Base-by-base conservation (phyloP, 2,113 vertebrate species). In the Gadus macrocephalus region DNA sequence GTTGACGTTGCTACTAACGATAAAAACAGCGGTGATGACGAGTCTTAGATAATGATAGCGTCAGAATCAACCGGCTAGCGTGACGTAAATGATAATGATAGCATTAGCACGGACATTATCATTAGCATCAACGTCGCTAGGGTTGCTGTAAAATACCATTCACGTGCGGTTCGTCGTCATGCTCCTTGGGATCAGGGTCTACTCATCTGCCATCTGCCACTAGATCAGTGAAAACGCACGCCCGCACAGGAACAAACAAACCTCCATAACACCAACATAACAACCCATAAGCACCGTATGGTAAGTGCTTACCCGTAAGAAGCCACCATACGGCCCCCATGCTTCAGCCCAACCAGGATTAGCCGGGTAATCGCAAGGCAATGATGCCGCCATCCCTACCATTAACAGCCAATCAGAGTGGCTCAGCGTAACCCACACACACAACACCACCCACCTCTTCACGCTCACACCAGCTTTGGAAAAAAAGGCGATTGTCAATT, bases 331-430 rank as follows among this genome's bases (percentile, higher is more conserved):
- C 73, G 70, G 75, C 53, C 67, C 53, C 60, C 42, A 49, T 49
- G 42, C 25, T 27, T 72, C 28, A 68, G 53, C 20, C 49, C 17
- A 31, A 8, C 19, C 4, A 53, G 16, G 61, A 82, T 81, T 74
- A 84, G 66, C 66, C 61, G 65, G 68, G 12, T 69, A 72, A 78
- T 74, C 15, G 14, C 28, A 64, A 59, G 71, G 81, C 76, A 66
- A 81, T 76, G 72, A 78, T 60, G 60, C 59, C 53, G 19, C 67
- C 69, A 64, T 78, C 70, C 60, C 53, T 63, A 77, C 72, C 62
- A 75, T 77, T 79, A 69, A 28, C 69, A 71, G 69, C 76, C 73
- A 66, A 53, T 75, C 66, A 42, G 60, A 42, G 27, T 76, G 64
- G 60, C 55, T 59, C 71, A 16, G 20, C 62, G 42, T 59, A 59